These are phyloP conservation scores for Macrotrachela quadricornifera DNA, from an alignment of 1,140 invertebrate genomes.

Conservation along the genomic window DNA sequence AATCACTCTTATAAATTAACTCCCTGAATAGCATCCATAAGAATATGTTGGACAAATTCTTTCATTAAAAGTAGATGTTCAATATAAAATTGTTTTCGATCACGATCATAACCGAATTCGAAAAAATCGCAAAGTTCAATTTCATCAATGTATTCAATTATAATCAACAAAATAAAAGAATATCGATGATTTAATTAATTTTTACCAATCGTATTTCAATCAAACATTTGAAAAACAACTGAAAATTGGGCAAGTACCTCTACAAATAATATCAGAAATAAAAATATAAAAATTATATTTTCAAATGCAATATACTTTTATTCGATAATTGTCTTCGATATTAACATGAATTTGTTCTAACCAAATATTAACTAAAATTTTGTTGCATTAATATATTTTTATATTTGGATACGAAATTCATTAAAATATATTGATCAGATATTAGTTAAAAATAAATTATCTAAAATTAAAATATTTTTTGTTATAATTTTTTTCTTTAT, in stretches of 20 bases:
- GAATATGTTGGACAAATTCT: constrained; percentile 62
- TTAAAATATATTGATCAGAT: no score
- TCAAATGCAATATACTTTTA: constrained; percentile 42
- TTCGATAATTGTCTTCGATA: constrained; percentile 57
- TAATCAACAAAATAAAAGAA: not conserved
- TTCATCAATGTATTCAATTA: not conserved
- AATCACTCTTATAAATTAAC: constrained; percentile 14
- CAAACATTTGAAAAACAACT: constrained; percentile 49
- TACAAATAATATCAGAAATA: not conserved
- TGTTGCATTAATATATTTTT: no score
- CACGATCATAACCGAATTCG: constrained; percentile 79
- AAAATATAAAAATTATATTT: not conserved
- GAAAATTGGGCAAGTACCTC: constrained; percentile 52
- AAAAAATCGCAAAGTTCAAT: constrained; percentile 59
- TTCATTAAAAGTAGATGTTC: constrained; percentile 73
- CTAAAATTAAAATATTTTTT: no score
- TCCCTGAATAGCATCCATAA: constrained; percentile 83
- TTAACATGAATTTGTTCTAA: constrained; percentile 65
- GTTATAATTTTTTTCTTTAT: no score
- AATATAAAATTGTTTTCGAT: constrained; percentile 70
- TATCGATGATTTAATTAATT: not conserved
- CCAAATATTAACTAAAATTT: constrained; percentile 45
- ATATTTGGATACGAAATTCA: no score
- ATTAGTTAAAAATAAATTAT: no score
- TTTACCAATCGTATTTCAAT: constrained; percentile 57